Evolutionary conservation across 2,888 invertebrate species (phyloP), one percentile per base, ranked within the genome.

Genomic region (Cheilosia impressa): DNA sequence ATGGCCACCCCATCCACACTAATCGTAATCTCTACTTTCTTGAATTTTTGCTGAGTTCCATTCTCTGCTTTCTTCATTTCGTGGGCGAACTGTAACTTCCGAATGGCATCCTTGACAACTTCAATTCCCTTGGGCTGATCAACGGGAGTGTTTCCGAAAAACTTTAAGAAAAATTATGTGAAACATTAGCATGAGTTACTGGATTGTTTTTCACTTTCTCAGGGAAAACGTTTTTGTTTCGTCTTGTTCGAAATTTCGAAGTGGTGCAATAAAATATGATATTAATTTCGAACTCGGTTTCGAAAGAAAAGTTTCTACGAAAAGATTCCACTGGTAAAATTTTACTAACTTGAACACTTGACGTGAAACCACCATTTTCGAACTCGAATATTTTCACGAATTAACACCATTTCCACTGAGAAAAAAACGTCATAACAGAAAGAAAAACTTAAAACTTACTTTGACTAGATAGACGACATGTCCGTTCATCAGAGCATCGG

Each of bases 391-490:
- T 34, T 34, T 31, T 31, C 31, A 31, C 31, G 31, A 31, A 31
- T 9, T 31, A 2, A 2, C 31, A 34, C 10, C 10, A 10, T 34
- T 34, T 34, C 34, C 9, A 34, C 10, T 38, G 34, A 38, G 10
- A 9, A 34, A 34, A 10, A 3, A 34, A 34, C 34, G 9, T 34
- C 10, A 31, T 9, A 31, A 31, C 7, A 31, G 31, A 31, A 27
- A 31, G 31, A 31, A 58, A 50, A 47, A 22, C 2, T 31, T 45
- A 45, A 34, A 19, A 89, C 93, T 91, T 93, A 97, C 97, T 96
- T 99, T 98, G 92, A 99, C 99, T 93, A 98, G 95, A 94, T 99
- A 99, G 71, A 98, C 98, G 89, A 99, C 98, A 91, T 98, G 98
- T 62, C 99, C 99, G 91, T 96, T 97, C 90, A 97, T 96, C 71